Evolutionary conservation across 2,888 invertebrate genomes (phyloP).

Genomic region (Drepana falcataria): DNA sequence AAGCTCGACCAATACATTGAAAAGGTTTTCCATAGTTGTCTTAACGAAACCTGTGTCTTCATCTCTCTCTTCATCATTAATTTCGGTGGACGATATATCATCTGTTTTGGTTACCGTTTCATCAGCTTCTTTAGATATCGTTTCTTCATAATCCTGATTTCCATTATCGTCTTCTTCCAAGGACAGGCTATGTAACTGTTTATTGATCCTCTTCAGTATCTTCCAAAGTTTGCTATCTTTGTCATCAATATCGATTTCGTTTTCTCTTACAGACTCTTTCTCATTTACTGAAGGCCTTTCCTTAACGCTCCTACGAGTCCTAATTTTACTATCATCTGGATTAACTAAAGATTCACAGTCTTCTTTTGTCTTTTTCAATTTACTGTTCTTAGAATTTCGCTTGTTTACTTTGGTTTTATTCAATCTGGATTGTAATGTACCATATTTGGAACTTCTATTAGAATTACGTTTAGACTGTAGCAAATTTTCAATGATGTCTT

Average conservation of each 20-base stretch:
- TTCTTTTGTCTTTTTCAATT: slow-evolving; percentile 8
- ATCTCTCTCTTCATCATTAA: background rate
- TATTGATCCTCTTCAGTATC: slow-evolving; percentile 43
- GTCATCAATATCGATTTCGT: slow-evolving; percentile 36
- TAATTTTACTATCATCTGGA: slow-evolving; percentile 3
- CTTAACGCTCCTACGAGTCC: slow-evolving; percentile 15
- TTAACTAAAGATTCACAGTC: slow-evolving; percentile 2
- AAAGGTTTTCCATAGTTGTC: slow-evolving; percentile 44
- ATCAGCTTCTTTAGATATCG: slow-evolving; percentile 42
- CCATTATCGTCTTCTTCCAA: slow-evolving; percentile 21
- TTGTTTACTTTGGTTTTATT: slow-evolving; percentile 11
- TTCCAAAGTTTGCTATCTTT: slow-evolving; percentile 41
- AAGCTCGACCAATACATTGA: slow-evolving; percentile 49
- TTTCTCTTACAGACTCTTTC: slow-evolving; percentile 26
- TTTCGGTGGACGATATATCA: slow-evolving; percentile 15
- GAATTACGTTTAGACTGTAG: slow-evolving; percentile 20
- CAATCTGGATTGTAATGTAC: slow-evolving; percentile 8
- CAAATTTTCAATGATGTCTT: slow-evolving; percentile 26
- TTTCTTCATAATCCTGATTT: slow-evolving; percentile 18
- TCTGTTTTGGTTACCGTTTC: slow-evolving; percentile 38
- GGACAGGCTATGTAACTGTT: slow-evolving; percentile 38
- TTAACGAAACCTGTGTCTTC: slow-evolving; percentile 40
- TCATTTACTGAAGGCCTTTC: slow-evolving; percentile 3
- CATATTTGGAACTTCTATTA: slow-evolving; percentile 5
- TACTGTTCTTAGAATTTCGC: slow-evolving; percentile 18